Evolutionary conservation across 2,113 vertebrate genomes (phyloP), one percentile per base, ranked within the genome.

Genomic region (Dipodomys ordii): DNA sequence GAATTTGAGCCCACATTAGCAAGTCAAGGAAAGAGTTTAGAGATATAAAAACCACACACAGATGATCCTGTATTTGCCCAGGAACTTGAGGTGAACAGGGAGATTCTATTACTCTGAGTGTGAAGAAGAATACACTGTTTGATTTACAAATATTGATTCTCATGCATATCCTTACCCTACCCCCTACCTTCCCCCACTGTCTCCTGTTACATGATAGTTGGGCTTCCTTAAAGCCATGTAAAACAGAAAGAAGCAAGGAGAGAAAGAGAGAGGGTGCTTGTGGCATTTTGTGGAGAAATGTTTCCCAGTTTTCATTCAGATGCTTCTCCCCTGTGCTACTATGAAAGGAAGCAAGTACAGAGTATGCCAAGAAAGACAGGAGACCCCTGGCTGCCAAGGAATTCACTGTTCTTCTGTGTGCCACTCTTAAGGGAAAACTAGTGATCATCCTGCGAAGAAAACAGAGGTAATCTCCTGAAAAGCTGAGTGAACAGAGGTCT

Each of bases 101-200:
- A 84, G 95, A 97, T 96, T 92, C 91, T 86, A 90, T 97, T 96
- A 82, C 94, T 69, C 67, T 19, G 77, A 85, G 85, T 74, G 88
- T 30, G 5, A 64, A 93, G 93, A 84, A 53, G 77, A 77, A 16
- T 25, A 71, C 27, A 65, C 78, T 96, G 89, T 91, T 96, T 94
- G 95, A 91, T 92, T 94, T 92, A 93, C 82, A 95, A 96, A 97
- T 96, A 97, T 94, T 96, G 96, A 96, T 95, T 92, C 87, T 92
- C 44, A n/a, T 19, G 49, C 19, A 0, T 71, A 76, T 79, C 23
- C 83, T 27, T 39, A 6, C 4, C 6, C 27, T 65, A 19, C 32
- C 27, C 39, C 46, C 11, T n/a, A 0, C 27, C 15, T 16, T 65
- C 44, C 44, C 64, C 64, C 67, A 35, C 67, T 27, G 1, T 13